Evolutionary conservation across 2,888 invertebrate species (phyloP), one percentile per base, ranked within the genome.

Genomic region (Amiota minor): DNA sequence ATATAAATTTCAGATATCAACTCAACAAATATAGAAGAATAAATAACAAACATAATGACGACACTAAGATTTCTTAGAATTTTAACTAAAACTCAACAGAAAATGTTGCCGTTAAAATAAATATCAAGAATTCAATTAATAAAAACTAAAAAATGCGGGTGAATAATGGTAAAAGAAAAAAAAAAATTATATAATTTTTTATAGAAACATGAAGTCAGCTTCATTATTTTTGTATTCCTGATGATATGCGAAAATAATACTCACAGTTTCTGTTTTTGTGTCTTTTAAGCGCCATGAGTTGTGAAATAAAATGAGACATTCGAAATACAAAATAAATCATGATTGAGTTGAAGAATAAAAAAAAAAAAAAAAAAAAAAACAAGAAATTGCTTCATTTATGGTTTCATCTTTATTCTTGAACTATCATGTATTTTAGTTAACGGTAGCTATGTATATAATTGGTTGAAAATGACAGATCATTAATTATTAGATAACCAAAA

Each of bases 1-100:
- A 72, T 59, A 23, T 8, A 68, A 74, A 62, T 47, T 69, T 69
- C 72, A 78, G 75, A 77, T 83, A 81, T 83, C 86, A 81, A 80
- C 35, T 35, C 1, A 18, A 3, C 18, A 18, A 8, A 56, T 35
- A 35, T 35, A 35, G 35, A 35, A 35, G 6, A 35, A 35, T 35
- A 20, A 14, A 14, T 35, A 62, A 62, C n/a, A n/a, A n/a, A n/a
- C n/a, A n/a, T 46, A 23, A 67, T 9, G 61, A 61, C 20, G 68
- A 59, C 20, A 16, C 35, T 46, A 16, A 4, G 10, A 71, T 64
- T 56, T 23, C 16, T 23, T 71, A 18, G 35, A 71, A 70, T 35
- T 35, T 6, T 35, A 35, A 35, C 35, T 8, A 35, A 35, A 35
- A 35, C 6, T 35, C 35, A 23, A 23, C 23, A 23, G n/a, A n/a